Conservation (phyloP, 92 coral and sea anemone species). For the Palythoa caribaeorum region DNA sequence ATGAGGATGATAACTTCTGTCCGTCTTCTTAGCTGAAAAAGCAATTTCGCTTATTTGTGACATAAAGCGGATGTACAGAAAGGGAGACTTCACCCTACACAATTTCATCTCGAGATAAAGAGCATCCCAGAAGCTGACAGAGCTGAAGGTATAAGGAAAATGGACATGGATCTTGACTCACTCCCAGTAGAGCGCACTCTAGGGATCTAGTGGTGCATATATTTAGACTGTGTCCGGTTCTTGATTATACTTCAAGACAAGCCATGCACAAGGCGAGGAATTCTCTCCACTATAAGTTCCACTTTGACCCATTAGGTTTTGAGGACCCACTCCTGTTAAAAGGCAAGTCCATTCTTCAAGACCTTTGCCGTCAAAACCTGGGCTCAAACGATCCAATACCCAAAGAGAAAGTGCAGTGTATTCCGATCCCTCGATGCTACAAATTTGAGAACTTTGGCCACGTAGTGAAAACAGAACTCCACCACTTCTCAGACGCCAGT, state of each 20-base stretch:
- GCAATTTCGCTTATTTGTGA: constrained; percentile 37
- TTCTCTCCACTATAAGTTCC: constrained; percentile 49
- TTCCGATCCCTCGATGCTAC: constrained; percentile 8
- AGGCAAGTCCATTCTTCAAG: constrained; percentile 53
- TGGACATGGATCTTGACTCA: constrained; percentile 19
- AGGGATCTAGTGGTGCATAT: constrained; percentile 57
- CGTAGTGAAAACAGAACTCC: constrained; percentile 4
- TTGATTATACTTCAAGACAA: constrained; percentile 53
- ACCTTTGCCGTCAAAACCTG: constrained; percentile 36
- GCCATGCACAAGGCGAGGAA: constrained; percentile 50
- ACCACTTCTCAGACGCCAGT: constrained; percentile 23
- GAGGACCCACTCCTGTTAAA: constrained; percentile 44
- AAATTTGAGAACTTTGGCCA: background rate
- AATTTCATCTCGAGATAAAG: constrained; percentile 18
- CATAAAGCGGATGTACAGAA: constrained; percentile 20
- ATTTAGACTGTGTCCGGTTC: constrained; percentile 48
- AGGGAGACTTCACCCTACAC: constrained; percentile 51
- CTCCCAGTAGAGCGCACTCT: constrained; percentile 56
- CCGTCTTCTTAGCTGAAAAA: constrained; percentile 47
- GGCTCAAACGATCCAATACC: constrained; percentile 58
- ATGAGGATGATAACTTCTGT: constrained; percentile 67
- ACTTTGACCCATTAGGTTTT: constrained; percentile 52
- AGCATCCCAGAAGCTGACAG: constrained; percentile 19
- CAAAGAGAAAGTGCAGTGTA: background rate
- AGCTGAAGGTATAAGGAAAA: constrained; percentile 28